Evolutionary conservation across 1,140 invertebrate species (phyloP).

Genomic region (Saccostrea echinata): DNA sequence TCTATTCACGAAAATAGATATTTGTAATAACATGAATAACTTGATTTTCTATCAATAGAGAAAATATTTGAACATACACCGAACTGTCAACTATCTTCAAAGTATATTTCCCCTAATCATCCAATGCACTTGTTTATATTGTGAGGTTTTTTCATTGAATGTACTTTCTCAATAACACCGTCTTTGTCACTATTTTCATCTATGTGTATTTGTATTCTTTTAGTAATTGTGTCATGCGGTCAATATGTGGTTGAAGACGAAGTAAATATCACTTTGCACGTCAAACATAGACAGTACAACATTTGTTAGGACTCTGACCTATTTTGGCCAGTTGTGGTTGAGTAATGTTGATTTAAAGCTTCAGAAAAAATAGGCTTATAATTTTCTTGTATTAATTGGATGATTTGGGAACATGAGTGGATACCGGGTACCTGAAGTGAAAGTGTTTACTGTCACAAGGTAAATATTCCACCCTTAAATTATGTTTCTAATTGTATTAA

Average conservation of each 20-base stretch:
- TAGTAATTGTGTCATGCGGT: not conserved
- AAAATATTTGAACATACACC: no score
- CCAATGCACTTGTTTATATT: no score
- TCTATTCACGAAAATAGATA: no score
- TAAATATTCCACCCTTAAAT: not conserved
- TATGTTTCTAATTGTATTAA: no score
- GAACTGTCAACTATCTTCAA: no score
- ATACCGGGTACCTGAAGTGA: not conserved
- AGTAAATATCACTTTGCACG: not conserved
- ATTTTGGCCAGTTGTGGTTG: not conserved
- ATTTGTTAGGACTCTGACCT: not conserved
- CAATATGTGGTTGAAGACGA: not conserved
- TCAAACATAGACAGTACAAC: not conserved
- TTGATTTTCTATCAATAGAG: no score
- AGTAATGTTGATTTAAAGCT: no score
- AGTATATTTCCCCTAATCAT: no score
- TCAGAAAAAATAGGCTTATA: no score
- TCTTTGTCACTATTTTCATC: not conserved
- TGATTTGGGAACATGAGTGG: not conserved
- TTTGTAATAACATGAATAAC: no score
- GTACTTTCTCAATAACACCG: no score
- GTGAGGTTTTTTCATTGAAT: no score
- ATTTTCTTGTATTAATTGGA: not conserved
- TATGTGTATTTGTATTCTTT: not conserved
- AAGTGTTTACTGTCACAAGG: constrained; percentile 3